Evolutionary conservation across 1,140 invertebrate species (phyloP).

Genomic region (Sinella curviseta): DNA sequence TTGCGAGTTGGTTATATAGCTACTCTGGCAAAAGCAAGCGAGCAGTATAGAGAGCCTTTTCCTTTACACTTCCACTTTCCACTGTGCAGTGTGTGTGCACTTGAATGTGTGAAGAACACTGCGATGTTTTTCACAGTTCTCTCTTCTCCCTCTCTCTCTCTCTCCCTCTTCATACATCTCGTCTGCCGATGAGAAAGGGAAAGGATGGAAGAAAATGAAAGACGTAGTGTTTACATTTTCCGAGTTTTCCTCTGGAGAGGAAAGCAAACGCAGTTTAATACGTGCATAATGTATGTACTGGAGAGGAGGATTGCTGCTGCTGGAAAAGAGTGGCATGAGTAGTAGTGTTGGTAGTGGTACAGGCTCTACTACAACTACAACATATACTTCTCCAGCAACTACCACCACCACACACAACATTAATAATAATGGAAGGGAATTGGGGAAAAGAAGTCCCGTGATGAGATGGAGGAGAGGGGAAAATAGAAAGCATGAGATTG

Average conservation of each 20-base stretch:
- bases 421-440: background rate
- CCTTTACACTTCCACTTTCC: background rate
- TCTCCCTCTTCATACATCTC: background rate
- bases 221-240: background rate
- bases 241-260: background rate
- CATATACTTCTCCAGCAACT: background rate
- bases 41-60: no score
- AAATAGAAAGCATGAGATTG: constrained; percentile 6
- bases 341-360: no score
- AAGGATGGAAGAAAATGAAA: background rate
- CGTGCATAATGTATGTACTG: background rate
- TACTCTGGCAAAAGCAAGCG: no score
- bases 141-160: background rate
- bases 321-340: background rate
- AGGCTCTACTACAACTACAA: no score
- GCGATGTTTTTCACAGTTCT: background rate
- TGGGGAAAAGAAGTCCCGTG: background rate
- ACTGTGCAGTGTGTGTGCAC: no score
- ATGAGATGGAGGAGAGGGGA: background rate
- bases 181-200: background rate
- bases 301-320: background rate
- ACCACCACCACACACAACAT: background rate
- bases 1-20: no score
- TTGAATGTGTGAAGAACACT: background rate
- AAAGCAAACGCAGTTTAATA: background rate